These are phyloP conservation scores for Emydoidea blandingii DNA, from an alignment of 2,797 vertebrate genomes.

Conservation along the genomic window DNA sequence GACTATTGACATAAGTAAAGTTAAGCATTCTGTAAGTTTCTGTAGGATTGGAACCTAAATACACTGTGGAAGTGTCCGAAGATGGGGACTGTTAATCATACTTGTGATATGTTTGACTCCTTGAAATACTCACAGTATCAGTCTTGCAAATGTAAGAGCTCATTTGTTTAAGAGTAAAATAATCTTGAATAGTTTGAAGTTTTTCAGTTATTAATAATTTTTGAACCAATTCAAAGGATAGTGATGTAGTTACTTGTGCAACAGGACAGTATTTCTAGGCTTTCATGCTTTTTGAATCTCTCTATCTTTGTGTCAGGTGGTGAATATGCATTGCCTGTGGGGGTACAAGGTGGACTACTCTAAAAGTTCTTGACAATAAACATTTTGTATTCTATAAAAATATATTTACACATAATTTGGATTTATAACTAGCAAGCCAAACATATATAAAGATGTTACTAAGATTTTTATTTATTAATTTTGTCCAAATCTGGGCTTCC, in stretches of 20 bases:
- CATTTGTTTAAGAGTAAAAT: background rate
- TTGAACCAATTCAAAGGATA: too few species aligned
- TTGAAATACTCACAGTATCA: background rate
- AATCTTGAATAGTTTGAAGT: too few species aligned
- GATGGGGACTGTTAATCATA: too few species aligned
- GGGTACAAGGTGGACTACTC: background rate
- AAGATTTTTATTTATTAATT: background rate
- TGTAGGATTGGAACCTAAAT: too few species aligned
- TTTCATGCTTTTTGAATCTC: background rate
- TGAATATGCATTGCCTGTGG: background rate
- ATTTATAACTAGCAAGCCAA: background rate
- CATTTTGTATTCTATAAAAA: background rate
- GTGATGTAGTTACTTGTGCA: background rate
- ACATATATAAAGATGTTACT: background rate
- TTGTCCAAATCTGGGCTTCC: background rate
- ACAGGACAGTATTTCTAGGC: background rate
- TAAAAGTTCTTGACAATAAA: background rate
- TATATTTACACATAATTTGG: background rate
- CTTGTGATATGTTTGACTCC: too few species aligned
- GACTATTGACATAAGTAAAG: too few species aligned
- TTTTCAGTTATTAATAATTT: too few species aligned
- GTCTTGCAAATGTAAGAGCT: background rate
- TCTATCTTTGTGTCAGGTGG: background rate
- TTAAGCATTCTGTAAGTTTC: too few species aligned
- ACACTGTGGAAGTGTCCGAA: too few species aligned